phyloP scores from a whole-genome alignment of 2,888 invertebrate genomes.

The Apamea anceps region DNA sequence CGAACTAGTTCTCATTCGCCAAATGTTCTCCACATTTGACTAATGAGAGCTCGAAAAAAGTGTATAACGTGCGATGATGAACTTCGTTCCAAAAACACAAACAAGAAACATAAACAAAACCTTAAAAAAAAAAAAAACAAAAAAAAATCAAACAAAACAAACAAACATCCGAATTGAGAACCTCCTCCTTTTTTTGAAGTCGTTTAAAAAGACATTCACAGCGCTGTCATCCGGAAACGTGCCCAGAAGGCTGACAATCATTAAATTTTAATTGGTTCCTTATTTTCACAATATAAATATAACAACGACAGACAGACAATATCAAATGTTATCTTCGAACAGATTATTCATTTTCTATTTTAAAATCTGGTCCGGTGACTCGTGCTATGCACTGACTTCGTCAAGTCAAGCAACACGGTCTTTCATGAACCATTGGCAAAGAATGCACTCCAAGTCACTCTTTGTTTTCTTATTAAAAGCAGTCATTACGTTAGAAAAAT shows the following conservation, averaged over 20 bases:
- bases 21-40: not conserved
- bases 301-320: not conserved
- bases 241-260: not conserved
- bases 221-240: not conserved
- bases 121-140: too few species aligned
- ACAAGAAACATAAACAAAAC: not conserved
- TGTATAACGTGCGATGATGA: not conserved
- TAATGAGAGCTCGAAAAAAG: too few species aligned
- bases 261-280: not conserved
- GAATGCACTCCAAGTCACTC: not conserved
- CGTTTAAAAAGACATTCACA: not conserved
- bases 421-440: not conserved
- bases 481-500: not conserved
- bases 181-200: too few species aligned
- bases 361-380: not conserved
- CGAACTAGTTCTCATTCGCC: not conserved
- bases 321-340: too few species aligned
- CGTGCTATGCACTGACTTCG: not conserved
- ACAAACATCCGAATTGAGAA: too few species aligned
- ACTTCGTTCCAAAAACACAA: not conserved
- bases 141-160: too few species aligned
- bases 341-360: too few species aligned
- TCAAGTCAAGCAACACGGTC: too few species aligned
- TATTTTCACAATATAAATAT: not conserved
- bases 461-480: not conserved